phyloP scores from a whole-genome alignment of 1,140 invertebrate species.

The Drosophila nigrodunni region DNA sequence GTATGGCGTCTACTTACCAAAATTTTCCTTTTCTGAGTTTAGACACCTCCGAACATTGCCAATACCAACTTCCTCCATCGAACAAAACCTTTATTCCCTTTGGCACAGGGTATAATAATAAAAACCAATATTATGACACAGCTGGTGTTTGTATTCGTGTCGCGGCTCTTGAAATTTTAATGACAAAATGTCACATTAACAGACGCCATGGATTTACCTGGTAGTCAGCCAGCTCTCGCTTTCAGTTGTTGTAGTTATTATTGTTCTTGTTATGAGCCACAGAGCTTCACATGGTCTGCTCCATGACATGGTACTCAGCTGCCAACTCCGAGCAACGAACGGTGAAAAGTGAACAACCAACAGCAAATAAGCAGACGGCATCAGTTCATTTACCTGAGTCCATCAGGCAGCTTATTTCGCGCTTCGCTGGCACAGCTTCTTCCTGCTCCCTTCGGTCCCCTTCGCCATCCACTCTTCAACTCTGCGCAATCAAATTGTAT shows the following conservation, averaged over 20 bases:
- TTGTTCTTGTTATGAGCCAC: slow-evolving; percentile 43
- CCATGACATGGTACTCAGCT: slow-evolving; percentile 65
- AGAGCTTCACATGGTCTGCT: slow-evolving; percentile 19
- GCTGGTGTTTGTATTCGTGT: slow-evolving; percentile 51
- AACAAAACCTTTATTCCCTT: no score
- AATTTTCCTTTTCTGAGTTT: no score
- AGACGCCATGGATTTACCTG: slow-evolving; percentile 64
- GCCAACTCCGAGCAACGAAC: slow-evolving; percentile 33
- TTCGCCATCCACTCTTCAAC: background rate
- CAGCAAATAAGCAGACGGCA: slow-evolving; percentile 25
- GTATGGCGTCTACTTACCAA: no score
- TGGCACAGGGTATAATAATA: slow-evolving; percentile 53
- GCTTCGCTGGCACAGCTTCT: slow-evolving; percentile 37
- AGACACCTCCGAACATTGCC: no score
- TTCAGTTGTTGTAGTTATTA: slow-evolving; percentile 39
- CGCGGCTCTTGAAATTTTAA: slow-evolving; percentile 72
- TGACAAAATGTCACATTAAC: slow-evolving; percentile 77
- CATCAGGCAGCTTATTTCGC: slow-evolving; percentile 77
- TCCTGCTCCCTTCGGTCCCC: slow-evolving; percentile 2
- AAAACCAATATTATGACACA: slow-evolving; percentile 63
- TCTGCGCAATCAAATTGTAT: slow-evolving; percentile 64
- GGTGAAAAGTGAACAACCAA: background rate
- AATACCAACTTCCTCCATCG: no score
- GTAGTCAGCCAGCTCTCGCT: background rate
- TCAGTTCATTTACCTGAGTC: slow-evolving; percentile 74